These are phyloP conservation scores for Malacoctenus gilli DNA, from an alignment of 2,797 vertebrate genomes.

Conservation along the genomic window DNA sequence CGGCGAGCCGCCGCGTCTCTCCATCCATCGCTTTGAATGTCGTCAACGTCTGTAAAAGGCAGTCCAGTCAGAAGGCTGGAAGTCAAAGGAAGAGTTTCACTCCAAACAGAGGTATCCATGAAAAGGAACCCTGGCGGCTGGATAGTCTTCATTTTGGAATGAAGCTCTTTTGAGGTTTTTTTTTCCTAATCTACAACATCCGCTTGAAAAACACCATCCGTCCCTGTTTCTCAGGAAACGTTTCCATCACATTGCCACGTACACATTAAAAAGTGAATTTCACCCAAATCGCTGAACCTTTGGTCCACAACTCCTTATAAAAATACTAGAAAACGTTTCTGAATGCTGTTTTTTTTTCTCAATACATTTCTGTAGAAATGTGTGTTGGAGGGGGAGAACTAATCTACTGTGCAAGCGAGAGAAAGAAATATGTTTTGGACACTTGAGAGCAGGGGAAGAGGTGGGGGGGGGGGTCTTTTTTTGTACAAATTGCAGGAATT, in stretches of 20 bases:
- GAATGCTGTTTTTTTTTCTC: conserved; percentile 71
- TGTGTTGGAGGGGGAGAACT: conserved; percentile 78
- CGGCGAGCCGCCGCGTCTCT: conserved; percentile 38
- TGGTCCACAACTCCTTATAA: conserved; percentile 82
- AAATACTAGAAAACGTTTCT: conserved; percentile 85
- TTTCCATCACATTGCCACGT: conserved; percentile 54
- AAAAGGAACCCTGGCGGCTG: conserved; percentile 6
- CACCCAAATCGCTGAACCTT: conserved; percentile 77
- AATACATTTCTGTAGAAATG: conserved; percentile 78
- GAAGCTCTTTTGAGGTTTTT: conserved; percentile 43
- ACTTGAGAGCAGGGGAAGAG: conserved; percentile 64
- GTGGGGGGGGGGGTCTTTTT: no score
- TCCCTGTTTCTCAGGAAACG: conserved; percentile 52
- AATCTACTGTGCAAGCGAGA: conserved; percentile 82
- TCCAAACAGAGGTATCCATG: conserved; percentile 37
- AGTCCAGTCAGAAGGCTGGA: conserved; percentile 64
- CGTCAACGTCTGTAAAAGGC: conserved; percentile 61
- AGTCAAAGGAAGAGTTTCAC: conserved; percentile 59
- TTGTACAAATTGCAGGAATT: conserved; percentile 76
- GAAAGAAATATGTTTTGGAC: conserved; percentile 73
- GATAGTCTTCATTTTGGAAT: conserved; percentile 39
- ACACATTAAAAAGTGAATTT: conserved; percentile 71
- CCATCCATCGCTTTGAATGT: conserved; percentile 59
- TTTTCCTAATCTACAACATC: conserved; percentile 55
- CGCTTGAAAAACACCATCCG: conserved; percentile 51